These are phyloP conservation scores for Diarsia mendica DNA, from an alignment of 2,888 invertebrate genomes.

Conservation along the genomic window DNA sequence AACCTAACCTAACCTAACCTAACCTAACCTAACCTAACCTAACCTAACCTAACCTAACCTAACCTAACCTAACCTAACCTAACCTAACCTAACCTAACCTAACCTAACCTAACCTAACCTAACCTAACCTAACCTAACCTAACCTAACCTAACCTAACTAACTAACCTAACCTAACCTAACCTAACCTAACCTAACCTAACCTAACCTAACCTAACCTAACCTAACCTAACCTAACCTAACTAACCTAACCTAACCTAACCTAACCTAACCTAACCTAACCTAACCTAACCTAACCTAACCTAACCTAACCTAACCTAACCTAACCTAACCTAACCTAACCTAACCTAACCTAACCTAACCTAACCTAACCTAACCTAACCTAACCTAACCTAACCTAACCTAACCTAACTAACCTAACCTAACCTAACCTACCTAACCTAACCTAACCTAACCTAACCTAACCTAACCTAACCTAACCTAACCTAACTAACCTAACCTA, in stretches of 20 bases:
- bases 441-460: too few species aligned
- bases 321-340: not conserved
- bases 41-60: too few species aligned
- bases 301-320: slow-evolving; percentile 10
- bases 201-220: slow-evolving; percentile 27
- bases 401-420: slow-evolving; percentile 56
- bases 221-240: slow-evolving; percentile 38
- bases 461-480: not conserved
- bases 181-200: slow-evolving; percentile 32
- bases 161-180: slow-evolving; percentile 40
- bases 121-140: slow-evolving; percentile 38
- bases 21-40: slow-evolving; percentile 24
- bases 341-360: slow-evolving; percentile 37
- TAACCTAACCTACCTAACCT: slow-evolving; percentile 12
- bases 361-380: slow-evolving; percentile 31
- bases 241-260: slow-evolving; percentile 39
- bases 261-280: slow-evolving; percentile 23
- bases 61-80: slow-evolving; percentile 32
- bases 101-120: slow-evolving; percentile 24
- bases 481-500: too few species aligned
- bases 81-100: slow-evolving; percentile 39
- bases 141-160: slow-evolving; percentile 33
- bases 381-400: slow-evolving; percentile 55
- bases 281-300: not conserved
- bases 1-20: slow-evolving; percentile 29